Evolutionary conservation across 2,888 invertebrate genomes (phyloP), one percentile per base, ranked within the genome.

Genomic region (Drosophila incognita): DNA sequence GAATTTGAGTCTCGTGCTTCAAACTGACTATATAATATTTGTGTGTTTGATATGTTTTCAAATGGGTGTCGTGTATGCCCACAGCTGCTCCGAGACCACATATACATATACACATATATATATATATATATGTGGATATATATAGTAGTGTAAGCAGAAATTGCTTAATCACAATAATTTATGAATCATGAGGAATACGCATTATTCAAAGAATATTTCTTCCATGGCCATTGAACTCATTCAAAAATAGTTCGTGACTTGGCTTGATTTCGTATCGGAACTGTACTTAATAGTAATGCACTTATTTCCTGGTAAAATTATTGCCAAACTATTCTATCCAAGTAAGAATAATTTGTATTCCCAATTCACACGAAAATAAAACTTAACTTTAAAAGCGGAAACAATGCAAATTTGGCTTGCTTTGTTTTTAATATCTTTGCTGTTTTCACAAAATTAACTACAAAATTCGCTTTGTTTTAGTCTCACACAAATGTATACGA

Each of bases 371-470:
- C 15, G 15, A 36, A 15, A 15, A 15, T 36, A 15, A 49, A 11
- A 29, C 15, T 18, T 18, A 46, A 62, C 49, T 27, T 15, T 8
- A 8, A 18, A 38, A 18, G 18, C 18, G 18, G 18, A 38, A 38
- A 18, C 38, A 38, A 18, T 38, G 38, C 38, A 36, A 36, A 13
- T 54, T 57, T 61, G 57, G 46, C 69, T 65, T 61, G 69, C 71
- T 59, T 59, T 82, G 58, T 40, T 40, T 4, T 8, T 11, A 6
- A n/a, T 15, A 46, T 21, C 4, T 46, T 21, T 21, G 21, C 18
- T 61, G 3, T 56, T 31, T 33, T n/a, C n/a, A n/a, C n/a, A n/a
- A n/a, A n/a, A n/a, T n/a, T n/a, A n/a, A n/a, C n/a, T n/a, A n/a
- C 15, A 31, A 40, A 46, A 56, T 60, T 67, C 33, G 53, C 24